Evolutionary conservation across 2,797 vertebrate genomes (phyloP).

Genomic region (Tympanoctomys barrerae): DNA sequence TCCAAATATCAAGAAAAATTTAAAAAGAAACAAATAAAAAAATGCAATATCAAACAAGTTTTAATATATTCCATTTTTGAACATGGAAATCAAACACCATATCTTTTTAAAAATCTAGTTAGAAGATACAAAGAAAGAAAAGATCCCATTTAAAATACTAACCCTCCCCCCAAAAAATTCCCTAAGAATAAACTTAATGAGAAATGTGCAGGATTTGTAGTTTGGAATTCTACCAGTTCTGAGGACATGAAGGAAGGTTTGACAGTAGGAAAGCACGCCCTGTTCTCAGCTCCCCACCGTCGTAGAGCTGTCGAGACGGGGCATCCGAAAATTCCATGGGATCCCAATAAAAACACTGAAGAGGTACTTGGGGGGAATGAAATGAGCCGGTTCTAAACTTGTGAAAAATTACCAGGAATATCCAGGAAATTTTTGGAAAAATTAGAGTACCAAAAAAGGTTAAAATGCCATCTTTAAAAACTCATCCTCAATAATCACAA

Average conservation of each 20-base stretch:
- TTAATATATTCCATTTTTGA: conserved; percentile 49
- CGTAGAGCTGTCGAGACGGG: conserved; percentile 46
- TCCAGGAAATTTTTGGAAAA: conserved; percentile 25
- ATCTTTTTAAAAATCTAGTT: conserved; percentile 45
- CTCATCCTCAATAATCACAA: not conserved
- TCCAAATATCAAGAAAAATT: not conserved
- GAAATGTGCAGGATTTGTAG: not conserved
- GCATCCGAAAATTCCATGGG: conserved; percentile 50
- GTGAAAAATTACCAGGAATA: conserved; percentile 73
- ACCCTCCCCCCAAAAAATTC: not conserved
- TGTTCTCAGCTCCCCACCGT: not conserved
- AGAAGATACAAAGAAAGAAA: conserved; percentile 50
- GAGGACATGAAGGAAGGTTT: not conserved
- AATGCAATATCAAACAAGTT: conserved; percentile 42
- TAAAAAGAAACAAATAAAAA: conserved; percentile 27
- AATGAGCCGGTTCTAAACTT: conserved; percentile 68
- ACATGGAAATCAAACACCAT: conserved; percentile 34
- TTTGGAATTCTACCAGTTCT: not conserved
- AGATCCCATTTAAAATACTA: conserved; percentile 48
- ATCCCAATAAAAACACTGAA: conserved; percentile 62
- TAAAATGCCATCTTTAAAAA: conserved; percentile 47
- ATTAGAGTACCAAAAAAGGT: conserved; percentile 42
- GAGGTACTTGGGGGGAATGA: conserved; percentile 18
- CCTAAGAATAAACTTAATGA: conserved; percentile 61
- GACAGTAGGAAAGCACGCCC: not conserved